Base-by-base conservation (phyloP, 2,797 vertebrate species). In the Pampus argenteus region DNA sequence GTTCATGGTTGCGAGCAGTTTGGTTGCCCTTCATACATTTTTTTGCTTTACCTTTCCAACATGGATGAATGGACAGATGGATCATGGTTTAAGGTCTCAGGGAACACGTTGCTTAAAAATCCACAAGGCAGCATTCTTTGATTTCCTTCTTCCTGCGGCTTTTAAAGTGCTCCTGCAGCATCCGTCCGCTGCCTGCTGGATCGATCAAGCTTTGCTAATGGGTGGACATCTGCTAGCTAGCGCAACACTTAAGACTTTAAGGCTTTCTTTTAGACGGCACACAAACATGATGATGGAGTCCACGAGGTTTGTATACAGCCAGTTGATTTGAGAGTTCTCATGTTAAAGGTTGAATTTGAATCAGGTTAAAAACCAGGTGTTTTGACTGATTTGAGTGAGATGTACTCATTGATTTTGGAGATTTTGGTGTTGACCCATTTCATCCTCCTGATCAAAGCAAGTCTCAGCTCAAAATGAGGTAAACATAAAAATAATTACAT, bases 131-230 rank as follows among this genome's bases (percentile, higher is more conserved):
- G 72, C 66, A 18, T 64, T 79, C 66, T 71, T 74, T 31, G 14
- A 64, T 86, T 83, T 83, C 86, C 78, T 69, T 59, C 80, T 74
- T 89, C 83, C 74, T 58, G 78, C 23, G 29, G 68, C 81, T 83
- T 63, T 45, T 63, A 79, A 76, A 86, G 82, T 86, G 84, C 83
- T 89, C 76, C 69, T 60, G 68, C 74, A 29, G 64, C 86, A 62
- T 82, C 76, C 57, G 79, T 73, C 70, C 45, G 29, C 79, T 84
- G 71, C 62, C 65, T 55, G 65, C 70, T 49, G 60, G 79, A 88
- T 92, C 88, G 70, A 92, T 92, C 86, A 67, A 65, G 85, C 85
- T 82, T 78, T 66, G 82, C 89, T 93, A 93, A 93, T 92, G 90
- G 90, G 66, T 54, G 22, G 65, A 81, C 86, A 87, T 91, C 85